Conservation (phyloP, 2,888 invertebrate genomes). For the Diadegma fenestrale region DNA sequence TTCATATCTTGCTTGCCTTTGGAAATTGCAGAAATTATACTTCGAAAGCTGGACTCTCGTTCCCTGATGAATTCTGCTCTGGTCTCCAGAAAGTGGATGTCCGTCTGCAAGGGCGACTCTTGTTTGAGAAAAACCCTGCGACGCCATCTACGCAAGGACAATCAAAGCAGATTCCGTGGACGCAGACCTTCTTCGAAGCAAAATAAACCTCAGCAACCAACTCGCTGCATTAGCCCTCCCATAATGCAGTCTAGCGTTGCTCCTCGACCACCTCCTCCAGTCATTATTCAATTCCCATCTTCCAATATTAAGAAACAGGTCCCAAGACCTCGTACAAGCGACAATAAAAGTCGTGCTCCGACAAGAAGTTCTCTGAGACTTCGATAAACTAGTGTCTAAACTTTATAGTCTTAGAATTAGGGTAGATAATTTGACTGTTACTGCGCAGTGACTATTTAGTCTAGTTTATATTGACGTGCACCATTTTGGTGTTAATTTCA, state of each 20-base stretch:
- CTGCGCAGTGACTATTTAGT: not conserved
- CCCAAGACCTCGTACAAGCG: not conserved
- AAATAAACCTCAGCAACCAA: not conserved
- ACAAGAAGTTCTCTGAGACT: constrained; percentile 33
- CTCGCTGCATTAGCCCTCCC: not conserved
- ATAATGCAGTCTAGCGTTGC: not conserved
- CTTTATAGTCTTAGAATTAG: not conserved
- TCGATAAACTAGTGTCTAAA: constrained; percentile 9
- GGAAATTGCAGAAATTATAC: constrained; percentile 45
- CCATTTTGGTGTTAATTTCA: too few relatives aligned
- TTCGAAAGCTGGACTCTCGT: constrained; percentile 32
- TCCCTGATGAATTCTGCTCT: constrained; percentile 25
- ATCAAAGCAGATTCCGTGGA: not conserved
- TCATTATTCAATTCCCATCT: not conserved
- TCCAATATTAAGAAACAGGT: not conserved
- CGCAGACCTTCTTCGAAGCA: not conserved
- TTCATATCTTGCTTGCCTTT: constrained; percentile 27
- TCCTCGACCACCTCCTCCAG: not conserved
- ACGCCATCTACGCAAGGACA: constrained; percentile 29
- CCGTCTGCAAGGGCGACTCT: constrained; percentile 41
- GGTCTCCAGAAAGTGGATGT: constrained; percentile 45
- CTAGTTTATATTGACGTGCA: not conserved
- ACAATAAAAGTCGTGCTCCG: constrained; percentile 9
- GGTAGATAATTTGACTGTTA: not conserved
- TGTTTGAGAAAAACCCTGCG: constrained; percentile 25